Conservation (phyloP, 1,140 invertebrate genomes). For the Galleria mellonella region DNA sequence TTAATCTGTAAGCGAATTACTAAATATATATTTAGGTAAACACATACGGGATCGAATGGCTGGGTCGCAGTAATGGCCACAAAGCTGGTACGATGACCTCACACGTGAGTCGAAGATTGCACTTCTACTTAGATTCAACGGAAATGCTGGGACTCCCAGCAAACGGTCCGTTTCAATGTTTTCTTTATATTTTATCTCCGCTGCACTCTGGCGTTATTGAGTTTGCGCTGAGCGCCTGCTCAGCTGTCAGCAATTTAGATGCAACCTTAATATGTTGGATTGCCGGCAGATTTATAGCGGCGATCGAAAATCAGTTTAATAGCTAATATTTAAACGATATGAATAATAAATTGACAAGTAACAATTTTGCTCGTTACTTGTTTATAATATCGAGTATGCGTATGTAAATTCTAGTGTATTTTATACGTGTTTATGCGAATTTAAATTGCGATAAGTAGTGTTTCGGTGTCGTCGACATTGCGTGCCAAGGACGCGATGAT, state of each 20-base stretch:
- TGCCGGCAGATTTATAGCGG: constrained; percentile 19
- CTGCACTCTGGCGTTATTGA: constrained; percentile 17
- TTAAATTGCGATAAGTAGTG: background rate
- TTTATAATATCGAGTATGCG: too few species aligned
- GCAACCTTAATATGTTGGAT: constrained; percentile 17
- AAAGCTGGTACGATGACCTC: constrained; percentile 17
- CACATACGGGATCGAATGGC: constrained; percentile 6
- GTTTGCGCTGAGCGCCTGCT: constrained; percentile 11
- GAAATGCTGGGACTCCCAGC: constrained; percentile 11
- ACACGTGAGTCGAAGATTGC: constrained; percentile 14
- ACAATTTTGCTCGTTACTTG: too few species aligned
- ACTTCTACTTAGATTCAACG: constrained; percentile 15
- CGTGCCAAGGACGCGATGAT: constrained; percentile 2
- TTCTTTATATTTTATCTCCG: constrained; percentile 18
- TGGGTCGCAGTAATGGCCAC: constrained; percentile 13
- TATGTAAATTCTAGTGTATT: too few species aligned
- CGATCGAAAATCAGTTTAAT: constrained; percentile 3
- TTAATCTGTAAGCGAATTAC: background rate
- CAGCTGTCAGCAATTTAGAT: constrained; percentile 20
- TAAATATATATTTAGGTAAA: background rate
- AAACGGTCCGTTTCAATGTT: constrained; percentile 11
- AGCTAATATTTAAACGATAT: too few species aligned
- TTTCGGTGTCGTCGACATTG: background rate
- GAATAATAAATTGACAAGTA: too few species aligned
- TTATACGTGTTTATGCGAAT: too few species aligned